phyloP scores from a whole-genome alignment of 2,113 vertebrate species.

The Python bivittatus region DNA sequence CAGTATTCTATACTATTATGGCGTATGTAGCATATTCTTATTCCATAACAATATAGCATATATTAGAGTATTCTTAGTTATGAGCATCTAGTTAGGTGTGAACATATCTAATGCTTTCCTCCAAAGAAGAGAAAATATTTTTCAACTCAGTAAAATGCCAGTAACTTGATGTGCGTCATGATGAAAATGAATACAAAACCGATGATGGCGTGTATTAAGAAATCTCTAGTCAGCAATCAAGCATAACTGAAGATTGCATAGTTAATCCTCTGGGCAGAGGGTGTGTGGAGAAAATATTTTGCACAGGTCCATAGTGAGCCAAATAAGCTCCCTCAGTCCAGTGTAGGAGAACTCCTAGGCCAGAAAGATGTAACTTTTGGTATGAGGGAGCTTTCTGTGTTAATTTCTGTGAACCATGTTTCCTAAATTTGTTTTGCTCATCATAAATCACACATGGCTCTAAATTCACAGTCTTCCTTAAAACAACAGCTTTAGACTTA shows the following conservation, averaged over 20 bases:
- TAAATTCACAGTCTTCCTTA: background rate
- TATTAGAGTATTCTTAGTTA: background rate
- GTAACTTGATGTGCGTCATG: background rate
- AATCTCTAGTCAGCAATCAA: background rate
- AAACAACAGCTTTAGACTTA: background rate
- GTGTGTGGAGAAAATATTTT: background rate
- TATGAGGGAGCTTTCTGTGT: background rate
- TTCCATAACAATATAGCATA: background rate
- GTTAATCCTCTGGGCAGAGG: background rate
- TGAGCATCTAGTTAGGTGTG: background rate
- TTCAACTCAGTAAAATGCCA: background rate
- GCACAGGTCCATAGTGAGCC: background rate
- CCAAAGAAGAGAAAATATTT: background rate
- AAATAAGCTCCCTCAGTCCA: background rate
- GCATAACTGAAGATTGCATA: background rate
- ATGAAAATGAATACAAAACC: background rate
- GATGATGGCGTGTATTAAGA: background rate
- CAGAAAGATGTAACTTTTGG: background rate
- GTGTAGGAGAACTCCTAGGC: background rate
- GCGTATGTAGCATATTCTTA: background rate
- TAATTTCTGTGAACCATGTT: background rate
- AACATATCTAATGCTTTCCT: background rate
- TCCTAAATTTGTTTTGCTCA: background rate
- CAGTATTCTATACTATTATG: background rate
- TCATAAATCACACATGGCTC: background rate